Evolutionary conservation across 1,140 invertebrate genomes (phyloP).

Genomic region (Drosophila subobscura): DNA sequence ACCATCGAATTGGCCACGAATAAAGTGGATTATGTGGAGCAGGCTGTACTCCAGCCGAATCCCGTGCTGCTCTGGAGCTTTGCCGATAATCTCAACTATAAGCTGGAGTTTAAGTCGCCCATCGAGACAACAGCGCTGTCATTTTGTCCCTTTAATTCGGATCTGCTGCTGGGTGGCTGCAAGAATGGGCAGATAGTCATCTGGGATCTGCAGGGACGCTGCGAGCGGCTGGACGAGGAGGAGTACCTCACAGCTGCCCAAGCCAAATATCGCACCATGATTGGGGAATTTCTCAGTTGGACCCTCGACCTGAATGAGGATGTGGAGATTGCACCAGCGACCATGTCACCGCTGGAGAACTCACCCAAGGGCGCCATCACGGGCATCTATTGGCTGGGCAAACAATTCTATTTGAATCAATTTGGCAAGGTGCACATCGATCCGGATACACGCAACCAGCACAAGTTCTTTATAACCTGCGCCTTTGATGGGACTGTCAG

Average conservation of each 20-base stretch:
- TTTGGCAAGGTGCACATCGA: constrained; percentile 85
- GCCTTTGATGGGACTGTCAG: constrained; percentile 88
- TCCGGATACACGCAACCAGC: constrained; percentile 79
- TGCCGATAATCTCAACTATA: constrained; percentile 87
- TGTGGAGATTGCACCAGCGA: constrained; percentile 85
- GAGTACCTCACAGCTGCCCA: constrained; percentile 87
- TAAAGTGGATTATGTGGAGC: constrained; percentile 80
- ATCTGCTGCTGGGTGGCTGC: constrained; percentile 88
- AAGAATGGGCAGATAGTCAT: constrained; percentile 89
- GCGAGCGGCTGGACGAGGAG: constrained; percentile 86
- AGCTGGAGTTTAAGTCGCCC: constrained; percentile 88
- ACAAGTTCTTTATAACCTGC: constrained; percentile 87
- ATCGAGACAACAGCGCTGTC: constrained; percentile 87
- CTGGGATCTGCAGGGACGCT: constrained; percentile 89
- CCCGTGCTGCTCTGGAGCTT: constrained; percentile 90
- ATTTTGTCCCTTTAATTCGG: constrained; percentile 88
- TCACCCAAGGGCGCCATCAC: constrained; percentile 87
- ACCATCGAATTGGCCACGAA: constrained; percentile 46
- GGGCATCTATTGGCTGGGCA: constrained; percentile 87
- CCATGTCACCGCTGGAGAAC: constrained; percentile 85
- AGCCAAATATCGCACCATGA: constrained; percentile 86
- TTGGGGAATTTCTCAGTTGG: constrained; percentile 88
- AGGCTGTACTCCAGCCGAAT: constrained; percentile 85
- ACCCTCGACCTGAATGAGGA: constrained; percentile 86
- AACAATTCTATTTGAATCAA: constrained; percentile 85